Percentiles rank a stretch among this genome's conserved stretches.
Evolutionary conservation across 2,797 vertebrate genomes (phyloP).

Genomic region (Notamacropus eugenii): DNA sequence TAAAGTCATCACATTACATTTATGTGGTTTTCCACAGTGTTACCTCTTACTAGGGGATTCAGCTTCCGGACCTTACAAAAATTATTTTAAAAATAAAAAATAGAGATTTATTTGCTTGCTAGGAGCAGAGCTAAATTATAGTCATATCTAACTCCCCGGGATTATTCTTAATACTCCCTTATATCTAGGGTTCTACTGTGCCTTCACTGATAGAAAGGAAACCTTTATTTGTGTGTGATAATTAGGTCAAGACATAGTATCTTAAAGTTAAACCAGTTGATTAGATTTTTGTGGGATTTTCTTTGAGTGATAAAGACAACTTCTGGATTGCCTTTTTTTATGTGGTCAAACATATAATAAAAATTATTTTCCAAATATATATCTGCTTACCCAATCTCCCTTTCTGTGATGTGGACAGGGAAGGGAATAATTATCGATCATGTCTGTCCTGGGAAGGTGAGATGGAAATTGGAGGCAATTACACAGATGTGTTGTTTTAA

Average conservation of each 20-base stretch:
- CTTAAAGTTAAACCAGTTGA: slow-evolving; percentile 6
- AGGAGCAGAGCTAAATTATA: slow-evolving; percentile 8
- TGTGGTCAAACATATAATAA: background rate
- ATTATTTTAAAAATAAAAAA: slow-evolving; percentile 8
- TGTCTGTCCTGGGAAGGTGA: background rate
- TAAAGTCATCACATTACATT: slow-evolving; percentile 13
- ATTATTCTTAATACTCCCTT: slow-evolving; percentile 1
- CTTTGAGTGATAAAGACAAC: slow-evolving; percentile 2
- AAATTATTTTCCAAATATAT: background rate
- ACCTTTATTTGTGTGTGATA: slow-evolving; percentile 33
- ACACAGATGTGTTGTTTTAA: background rate
- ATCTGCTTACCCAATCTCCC: background rate
- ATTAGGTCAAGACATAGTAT: slow-evolving; percentile 19
- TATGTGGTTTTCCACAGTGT: background rate
- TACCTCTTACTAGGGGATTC: background rate
- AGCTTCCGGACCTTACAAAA: slow-evolving; percentile 17
- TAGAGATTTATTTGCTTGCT: slow-evolving; percentile 3
- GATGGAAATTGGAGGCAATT: slow-evolving; percentile 14
- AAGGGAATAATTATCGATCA: background rate
- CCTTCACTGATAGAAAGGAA: background rate
- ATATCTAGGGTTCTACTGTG: background rate
- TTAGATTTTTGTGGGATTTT: slow-evolving; percentile 20
- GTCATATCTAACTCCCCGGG: slow-evolving; percentile 1
- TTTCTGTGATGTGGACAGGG: background rate
- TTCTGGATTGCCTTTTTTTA: background rate